Conservation (phyloP, 2,797 vertebrate species). For the Bryconaethiops microstoma region DNA sequence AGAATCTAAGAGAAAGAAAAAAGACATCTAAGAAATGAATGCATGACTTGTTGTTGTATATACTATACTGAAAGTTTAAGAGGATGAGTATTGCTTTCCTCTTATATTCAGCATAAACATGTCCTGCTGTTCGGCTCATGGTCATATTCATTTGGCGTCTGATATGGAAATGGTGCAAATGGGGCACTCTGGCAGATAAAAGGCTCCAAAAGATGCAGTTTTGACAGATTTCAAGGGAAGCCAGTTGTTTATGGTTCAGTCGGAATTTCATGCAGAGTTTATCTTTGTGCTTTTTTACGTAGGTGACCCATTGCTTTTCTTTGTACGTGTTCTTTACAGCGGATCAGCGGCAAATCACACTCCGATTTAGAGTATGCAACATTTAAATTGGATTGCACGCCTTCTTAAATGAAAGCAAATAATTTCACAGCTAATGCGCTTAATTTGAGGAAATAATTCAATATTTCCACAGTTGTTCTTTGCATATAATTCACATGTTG, state of each 20-base stretch:
- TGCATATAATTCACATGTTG: slow-evolving; percentile 69
- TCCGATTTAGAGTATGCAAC: slow-evolving; percentile 59
- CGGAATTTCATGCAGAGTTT: slow-evolving; percentile 71
- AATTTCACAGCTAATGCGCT: slow-evolving; percentile 78
- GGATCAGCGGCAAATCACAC: slow-evolving; percentile 74
- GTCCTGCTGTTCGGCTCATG: slow-evolving; percentile 1
- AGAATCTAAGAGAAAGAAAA: too few species aligned
- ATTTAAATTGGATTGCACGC: slow-evolving; percentile 74
- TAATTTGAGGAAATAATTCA: slow-evolving; percentile 77
- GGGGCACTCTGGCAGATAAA: neutral
- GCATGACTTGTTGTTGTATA: neutral
- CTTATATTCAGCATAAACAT: neutral
- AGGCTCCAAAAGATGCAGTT: neutral
- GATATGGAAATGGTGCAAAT: neutral
- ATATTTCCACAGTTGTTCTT: slow-evolving; percentile 73
- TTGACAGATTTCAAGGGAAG: slow-evolving; percentile 31
- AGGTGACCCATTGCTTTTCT: slow-evolving; percentile 70
- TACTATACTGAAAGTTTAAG: neutral
- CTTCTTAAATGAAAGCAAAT: slow-evolving; percentile 77
- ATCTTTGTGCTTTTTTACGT: slow-evolving; percentile 70
- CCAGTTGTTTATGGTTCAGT: slow-evolving; percentile 44
- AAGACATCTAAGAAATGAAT: neutral
- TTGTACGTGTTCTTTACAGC: slow-evolving; percentile 67
- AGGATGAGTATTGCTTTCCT: neutral
- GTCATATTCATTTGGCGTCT: neutral